phyloP scores from a whole-genome alignment of 1,140 invertebrate genomes.

The Macrosteles quadrilineatus region DNA sequence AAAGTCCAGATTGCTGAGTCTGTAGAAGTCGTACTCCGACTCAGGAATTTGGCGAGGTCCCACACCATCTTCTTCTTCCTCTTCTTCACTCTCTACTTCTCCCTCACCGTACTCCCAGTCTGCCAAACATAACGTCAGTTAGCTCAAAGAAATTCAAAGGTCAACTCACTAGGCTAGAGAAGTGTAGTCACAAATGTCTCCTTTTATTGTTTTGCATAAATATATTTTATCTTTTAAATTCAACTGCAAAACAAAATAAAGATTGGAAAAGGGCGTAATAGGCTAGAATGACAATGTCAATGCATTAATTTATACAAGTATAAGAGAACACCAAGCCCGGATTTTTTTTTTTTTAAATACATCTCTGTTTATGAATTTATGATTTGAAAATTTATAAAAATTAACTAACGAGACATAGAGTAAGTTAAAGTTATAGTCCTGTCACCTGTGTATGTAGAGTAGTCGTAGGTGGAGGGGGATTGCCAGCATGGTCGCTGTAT shows the following conservation, averaged over 20 bases:
- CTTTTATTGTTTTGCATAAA: background rate
- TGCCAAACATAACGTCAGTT: slow-evolving; percentile 26
- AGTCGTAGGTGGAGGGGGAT: slow-evolving; percentile 41
- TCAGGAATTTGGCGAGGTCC: slow-evolving; percentile 47
- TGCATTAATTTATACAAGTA: no score
- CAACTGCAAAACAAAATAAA: no score
- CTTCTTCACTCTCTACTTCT: slow-evolving; percentile 39
- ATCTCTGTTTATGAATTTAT: no score
- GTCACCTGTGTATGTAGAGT: slow-evolving; percentile 47
- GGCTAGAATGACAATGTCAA: no score
- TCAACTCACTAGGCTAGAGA: background rate
- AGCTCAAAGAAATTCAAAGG: background rate
- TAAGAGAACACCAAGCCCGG: no score
- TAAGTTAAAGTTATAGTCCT: no score
- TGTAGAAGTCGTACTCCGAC: slow-evolving; percentile 66
- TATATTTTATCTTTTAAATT: background rate
- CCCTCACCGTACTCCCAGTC: slow-evolving; percentile 51
- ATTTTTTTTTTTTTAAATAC: no score
- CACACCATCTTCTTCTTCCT: slow-evolving; percentile 35
- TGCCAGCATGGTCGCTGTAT: slow-evolving; percentile 28
- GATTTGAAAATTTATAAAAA: no score
- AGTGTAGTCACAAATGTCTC: background rate
- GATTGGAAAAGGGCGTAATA: no score
- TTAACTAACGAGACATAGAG: no score
- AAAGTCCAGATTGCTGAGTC: slow-evolving; percentile 40